These are phyloP conservation scores for Basileuterus tristriatus DNA, from an alignment of 2,797 vertebrate genomes.

Conservation along the genomic window DNA sequence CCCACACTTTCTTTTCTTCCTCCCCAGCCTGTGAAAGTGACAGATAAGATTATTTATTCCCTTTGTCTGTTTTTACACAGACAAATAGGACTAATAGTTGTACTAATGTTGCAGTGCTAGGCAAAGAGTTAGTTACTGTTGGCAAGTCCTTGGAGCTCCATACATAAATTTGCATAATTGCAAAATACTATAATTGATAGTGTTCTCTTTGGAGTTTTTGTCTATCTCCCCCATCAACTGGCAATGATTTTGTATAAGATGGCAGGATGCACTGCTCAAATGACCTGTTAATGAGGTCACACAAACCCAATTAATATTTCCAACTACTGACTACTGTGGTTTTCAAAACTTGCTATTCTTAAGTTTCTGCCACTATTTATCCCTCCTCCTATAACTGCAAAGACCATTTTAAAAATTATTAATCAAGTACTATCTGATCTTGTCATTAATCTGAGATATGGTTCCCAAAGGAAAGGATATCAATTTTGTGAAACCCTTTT, in stretches of 20 bases:
- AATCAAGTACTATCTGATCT: background rate
- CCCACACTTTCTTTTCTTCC: background rate
- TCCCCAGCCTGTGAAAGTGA: background rate
- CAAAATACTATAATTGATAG: background rate
- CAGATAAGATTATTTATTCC: background rate
- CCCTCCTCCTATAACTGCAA: background rate
- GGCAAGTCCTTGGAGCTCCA: background rate
- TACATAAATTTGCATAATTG: background rate
- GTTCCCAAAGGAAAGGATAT: background rate
- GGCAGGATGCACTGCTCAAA: background rate
- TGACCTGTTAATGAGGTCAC: background rate
- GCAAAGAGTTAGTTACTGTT: background rate
- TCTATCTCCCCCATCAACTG: background rate
- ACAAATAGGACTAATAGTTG: background rate
- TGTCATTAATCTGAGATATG: background rate
- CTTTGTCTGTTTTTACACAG: background rate
- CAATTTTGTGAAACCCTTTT: background rate
- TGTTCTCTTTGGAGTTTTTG: background rate
- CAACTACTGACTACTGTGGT: background rate
- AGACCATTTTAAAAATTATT: background rate
- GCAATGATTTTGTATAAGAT: background rate
- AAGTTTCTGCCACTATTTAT: background rate
- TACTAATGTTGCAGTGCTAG: background rate
- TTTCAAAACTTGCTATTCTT: background rate
- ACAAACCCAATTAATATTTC: background rate